Evolutionary conservation across 2,113 vertebrate genomes (phyloP).

Genomic region (Dissostichus mawsoni): DNA sequence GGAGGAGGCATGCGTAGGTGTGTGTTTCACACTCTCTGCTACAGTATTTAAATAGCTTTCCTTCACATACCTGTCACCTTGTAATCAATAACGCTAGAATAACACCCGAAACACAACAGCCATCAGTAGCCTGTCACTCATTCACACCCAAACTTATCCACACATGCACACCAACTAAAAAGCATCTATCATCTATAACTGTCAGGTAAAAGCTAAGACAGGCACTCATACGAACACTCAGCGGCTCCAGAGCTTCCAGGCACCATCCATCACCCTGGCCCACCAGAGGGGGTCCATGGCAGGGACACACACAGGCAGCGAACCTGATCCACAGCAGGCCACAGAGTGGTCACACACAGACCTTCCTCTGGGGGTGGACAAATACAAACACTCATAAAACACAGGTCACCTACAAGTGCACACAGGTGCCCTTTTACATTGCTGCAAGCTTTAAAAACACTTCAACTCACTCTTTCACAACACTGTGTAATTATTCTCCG

Average conservation of each 20-base stretch:
- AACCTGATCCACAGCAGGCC: conserved; percentile 65
- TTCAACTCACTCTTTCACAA: conserved; percentile 18
- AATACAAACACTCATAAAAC: conserved; percentile 64
- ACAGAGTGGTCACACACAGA: conserved; percentile 54
- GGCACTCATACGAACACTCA: conserved; percentile 41
- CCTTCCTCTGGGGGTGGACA: conserved; percentile 30
- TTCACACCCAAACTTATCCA: conserved; percentile 33
- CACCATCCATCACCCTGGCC: conserved; percentile 73
- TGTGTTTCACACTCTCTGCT: conserved; percentile 63
- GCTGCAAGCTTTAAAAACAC: conserved; percentile 30
- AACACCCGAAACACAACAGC: conserved; percentile 60
- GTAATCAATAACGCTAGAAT: conserved; percentile 75
- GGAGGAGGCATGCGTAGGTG: conserved; percentile 57
- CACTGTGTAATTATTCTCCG: conserved; percentile 53
- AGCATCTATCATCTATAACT: conserved; percentile 51
- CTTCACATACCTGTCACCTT: conserved; percentile 67
- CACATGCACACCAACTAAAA: conserved; percentile 36
- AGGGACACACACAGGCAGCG: conserved; percentile 58
- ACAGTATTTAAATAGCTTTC: conserved; percentile 71
- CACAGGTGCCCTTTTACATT: conserved; percentile 46
- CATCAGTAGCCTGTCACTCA: conserved; percentile 59
- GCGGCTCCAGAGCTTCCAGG: conserved; percentile 68
- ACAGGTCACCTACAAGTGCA: conserved; percentile 38
- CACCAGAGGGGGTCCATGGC: conserved; percentile 47
- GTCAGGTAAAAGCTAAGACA: conserved; percentile 46